Evolutionary conservation across 2,888 invertebrate genomes (phyloP), one percentile per base, ranked within the genome.

Genomic region (Pollenia griseotomentosa): DNA sequence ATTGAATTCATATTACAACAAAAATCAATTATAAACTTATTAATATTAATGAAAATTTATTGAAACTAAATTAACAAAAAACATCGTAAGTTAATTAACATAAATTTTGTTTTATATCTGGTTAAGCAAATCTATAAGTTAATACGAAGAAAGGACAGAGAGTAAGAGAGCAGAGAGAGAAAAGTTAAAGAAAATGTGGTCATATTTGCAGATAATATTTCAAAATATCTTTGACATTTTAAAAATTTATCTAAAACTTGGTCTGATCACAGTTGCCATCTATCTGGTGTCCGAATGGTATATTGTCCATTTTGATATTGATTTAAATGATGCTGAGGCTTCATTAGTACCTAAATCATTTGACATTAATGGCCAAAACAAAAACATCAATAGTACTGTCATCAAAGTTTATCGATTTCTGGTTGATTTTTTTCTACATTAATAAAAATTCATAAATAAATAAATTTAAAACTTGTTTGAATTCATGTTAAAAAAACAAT

Each of bases 271-370:
- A 9, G 82, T 92, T 40, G 82, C 90, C 51, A 75, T 93, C 48
- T 93, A 92, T 89, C 89, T 91, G 16, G 70, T 90, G 11, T 90
- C 92, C 85, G 91, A 92, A 79, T 93, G 92, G 93, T 93, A 93
- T 74, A 90, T 93, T 59, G 48, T 90, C 40, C 89, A 89, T 44
- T 92, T 90, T 86, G 90, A 79, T 19, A 66, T 92, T 81, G 91
- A 91, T 80, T 88, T 87, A 63, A 71, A 90, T 63, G 90, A 90
- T 88, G 89, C 90, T 16, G 89, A 73, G 57, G 74, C 65, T 33
- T 40, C 89, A 61, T 87, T 89, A 59, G 80, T 88, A 61, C 71
- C 86, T 11, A 87, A 70, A 42, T 77, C 88, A 33, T 83, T 88
- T 33, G 46, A 42, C 0, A 57, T 10, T 2, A 66, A 51, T 23